A percentile compares a stretch with the other conserved stretches of the same genome.
Conservation (phyloP, 2,113 vertebrate genomes). For the Dasypus novemcinctus region DNA sequence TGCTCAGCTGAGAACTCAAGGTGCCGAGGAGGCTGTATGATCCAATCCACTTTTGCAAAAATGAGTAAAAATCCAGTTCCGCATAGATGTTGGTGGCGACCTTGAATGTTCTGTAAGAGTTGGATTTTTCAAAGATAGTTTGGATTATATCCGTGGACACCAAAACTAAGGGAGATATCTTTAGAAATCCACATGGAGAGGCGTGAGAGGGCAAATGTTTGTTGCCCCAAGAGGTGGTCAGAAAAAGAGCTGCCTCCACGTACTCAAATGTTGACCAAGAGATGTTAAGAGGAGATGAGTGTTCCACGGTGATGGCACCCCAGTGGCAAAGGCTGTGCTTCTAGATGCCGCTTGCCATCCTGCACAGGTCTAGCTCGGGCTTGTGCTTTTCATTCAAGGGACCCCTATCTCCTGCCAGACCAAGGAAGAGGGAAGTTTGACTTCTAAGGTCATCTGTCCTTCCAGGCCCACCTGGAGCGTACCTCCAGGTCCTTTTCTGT, state of each 20-base stretch:
- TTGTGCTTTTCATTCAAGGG: not conserved
- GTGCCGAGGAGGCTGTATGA: not conserved
- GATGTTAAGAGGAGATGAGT: not conserved
- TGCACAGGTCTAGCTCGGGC: not conserved
- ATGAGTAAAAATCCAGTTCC: not conserved
- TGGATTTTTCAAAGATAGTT: slow-evolving; percentile 1
- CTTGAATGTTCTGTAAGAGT: not conserved
- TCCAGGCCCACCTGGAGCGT: not conserved
- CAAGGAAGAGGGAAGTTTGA: not conserved
- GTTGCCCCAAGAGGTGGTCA: not conserved
- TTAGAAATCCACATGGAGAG: not conserved
- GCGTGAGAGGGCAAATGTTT: not conserved
- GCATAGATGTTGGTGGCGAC: not conserved
- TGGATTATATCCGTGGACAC: not conserved
- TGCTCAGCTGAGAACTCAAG: not conserved
- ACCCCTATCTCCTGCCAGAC: not conserved
- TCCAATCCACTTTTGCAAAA: slow-evolving; percentile 4
- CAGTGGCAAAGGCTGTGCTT: not conserved
- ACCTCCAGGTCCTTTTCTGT: not conserved
- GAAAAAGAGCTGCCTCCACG: not conserved
- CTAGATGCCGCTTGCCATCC: not conserved
- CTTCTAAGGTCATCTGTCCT: not conserved
- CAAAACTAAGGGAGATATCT: not conserved
- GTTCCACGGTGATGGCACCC: not conserved
- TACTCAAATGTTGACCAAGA: not conserved